Conservation (phyloP, 2,888 invertebrate genomes). For the Conomelus anceps region DNA sequence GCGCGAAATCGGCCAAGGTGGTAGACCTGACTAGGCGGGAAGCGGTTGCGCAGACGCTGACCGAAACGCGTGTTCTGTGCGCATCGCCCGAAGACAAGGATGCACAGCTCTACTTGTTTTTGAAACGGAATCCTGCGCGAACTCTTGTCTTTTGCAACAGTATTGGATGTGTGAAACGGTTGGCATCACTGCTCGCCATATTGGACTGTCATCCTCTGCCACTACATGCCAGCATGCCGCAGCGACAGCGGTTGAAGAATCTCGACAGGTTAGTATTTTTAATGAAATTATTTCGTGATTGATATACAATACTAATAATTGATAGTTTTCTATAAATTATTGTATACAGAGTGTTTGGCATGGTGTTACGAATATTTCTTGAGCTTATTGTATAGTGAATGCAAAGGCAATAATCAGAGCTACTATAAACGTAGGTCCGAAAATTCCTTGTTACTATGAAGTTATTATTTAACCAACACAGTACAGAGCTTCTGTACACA, state of each 20-base stretch:
- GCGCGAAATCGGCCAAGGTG: background rate
- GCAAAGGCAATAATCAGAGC: no score
- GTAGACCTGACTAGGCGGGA: background rate
- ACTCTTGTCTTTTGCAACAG: slow-evolving; percentile 92
- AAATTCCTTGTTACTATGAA: no score
- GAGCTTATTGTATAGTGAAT: no score
- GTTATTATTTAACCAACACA: no score
- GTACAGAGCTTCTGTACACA: no score
- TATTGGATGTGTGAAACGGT: slow-evolving; percentile 83
- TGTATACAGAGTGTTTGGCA: no score
- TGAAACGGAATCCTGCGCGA: slow-evolving; percentile 75
- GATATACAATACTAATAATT: no score
- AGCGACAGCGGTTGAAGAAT: slow-evolving; percentile 87
- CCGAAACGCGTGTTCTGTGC: slow-evolving; percentile 77
- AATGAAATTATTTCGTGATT: no score
- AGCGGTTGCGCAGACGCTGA: slow-evolving; percentile 77
- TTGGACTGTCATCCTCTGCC: slow-evolving; percentile 59
- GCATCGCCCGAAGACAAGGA: slow-evolving; percentile 72
- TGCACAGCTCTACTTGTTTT: slow-evolving; percentile 84
- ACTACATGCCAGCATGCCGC: slow-evolving; percentile 86
- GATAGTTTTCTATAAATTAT: no score
- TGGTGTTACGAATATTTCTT: no score
- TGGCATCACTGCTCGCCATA: slow-evolving; percentile 46
- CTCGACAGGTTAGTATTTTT: slow-evolving; percentile 61
- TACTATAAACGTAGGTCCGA: no score